These are phyloP conservation scores for Xestia ashworthii DNA, from an alignment of 2,888 invertebrate species.

Conservation along the genomic window DNA sequence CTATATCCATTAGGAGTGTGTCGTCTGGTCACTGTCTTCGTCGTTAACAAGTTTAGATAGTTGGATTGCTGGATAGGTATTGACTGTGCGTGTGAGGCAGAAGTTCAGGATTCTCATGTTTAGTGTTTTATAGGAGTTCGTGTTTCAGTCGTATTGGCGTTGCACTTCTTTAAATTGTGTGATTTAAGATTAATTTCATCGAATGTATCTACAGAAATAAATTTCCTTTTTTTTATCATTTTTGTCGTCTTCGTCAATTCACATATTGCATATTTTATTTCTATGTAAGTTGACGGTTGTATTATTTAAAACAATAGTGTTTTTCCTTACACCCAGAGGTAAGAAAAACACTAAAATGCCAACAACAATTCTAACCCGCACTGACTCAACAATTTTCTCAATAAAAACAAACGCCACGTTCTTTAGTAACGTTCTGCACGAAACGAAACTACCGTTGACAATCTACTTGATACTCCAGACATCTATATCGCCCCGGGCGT, in stretches of 20 bases:
- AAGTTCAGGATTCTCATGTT: conserved; percentile 19
- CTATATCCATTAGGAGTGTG: conserved; percentile 61
- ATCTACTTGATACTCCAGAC: conserved; percentile 44
- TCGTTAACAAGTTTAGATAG: conserved; percentile 53
- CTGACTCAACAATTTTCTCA: conserved; percentile 24
- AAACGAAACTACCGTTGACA: conserved; percentile 55
- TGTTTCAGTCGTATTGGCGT: neutral
- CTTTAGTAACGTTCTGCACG: conserved; percentile 38
- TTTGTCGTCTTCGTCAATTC: no score
- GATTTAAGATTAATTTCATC: neutral
- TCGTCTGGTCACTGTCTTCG: conserved; percentile 44
- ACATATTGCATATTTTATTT: no score
- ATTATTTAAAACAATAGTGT: no score
- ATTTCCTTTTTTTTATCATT: neutral
- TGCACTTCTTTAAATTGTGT: neutral
- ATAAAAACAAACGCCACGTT: conserved; percentile 11
- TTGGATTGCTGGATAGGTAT: conserved; percentile 46
- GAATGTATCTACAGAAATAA: neutral
- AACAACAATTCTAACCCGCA: conserved; percentile 4
- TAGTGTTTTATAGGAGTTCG: neutral
- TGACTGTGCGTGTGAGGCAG: conserved; percentile 20
- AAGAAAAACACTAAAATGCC: neutral
- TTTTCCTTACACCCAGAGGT: neutral
- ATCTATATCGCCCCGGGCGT: conserved; percentile 62
- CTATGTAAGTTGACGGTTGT: no score